phyloP scores from a whole-genome alignment of 1,140 invertebrate genomes.

The Aphelenchoides besseyi region DNA sequence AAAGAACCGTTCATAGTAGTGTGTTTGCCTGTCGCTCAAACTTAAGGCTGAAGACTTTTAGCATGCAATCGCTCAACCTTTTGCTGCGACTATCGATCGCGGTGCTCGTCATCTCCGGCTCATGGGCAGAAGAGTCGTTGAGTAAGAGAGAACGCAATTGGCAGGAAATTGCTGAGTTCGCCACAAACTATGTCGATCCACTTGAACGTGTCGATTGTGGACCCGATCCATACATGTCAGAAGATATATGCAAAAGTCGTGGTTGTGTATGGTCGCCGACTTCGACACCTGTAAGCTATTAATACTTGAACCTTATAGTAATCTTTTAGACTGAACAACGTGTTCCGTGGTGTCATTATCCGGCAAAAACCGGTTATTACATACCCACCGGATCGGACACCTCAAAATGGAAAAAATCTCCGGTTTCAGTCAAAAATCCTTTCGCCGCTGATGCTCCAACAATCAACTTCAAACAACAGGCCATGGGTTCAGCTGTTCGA shows the following conservation, averaged over 20 bases:
- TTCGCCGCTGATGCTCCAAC: constrained; percentile 35
- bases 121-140: too few species aligned
- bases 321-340: constrained; percentile 15
- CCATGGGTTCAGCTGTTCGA: constrained; percentile 41
- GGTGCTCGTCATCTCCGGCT: too few species aligned
- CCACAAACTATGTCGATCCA: constrained; percentile 28
- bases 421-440: constrained; percentile 28
- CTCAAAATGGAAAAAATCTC: constrained; percentile 19
- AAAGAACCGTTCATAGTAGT: too few species aligned
- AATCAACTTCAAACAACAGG: constrained; percentile 32
- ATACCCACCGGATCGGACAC: background rate
- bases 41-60: too few species aligned
- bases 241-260: constrained; percentile 70
- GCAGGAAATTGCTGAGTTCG: background rate
- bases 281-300: background rate
- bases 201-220: constrained; percentile 73
- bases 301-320: background rate
- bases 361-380: constrained; percentile 36
- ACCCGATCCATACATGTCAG: constrained; percentile 68
- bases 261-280: constrained; percentile 71
- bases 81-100: too few species aligned
- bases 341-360: constrained; percentile 50
- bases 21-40: too few species aligned
- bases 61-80: too few species aligned
- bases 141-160: background rate